Conservation (phyloP, 2,888 invertebrate species). For the Acanthosoma haemorrhoidale region DNA sequence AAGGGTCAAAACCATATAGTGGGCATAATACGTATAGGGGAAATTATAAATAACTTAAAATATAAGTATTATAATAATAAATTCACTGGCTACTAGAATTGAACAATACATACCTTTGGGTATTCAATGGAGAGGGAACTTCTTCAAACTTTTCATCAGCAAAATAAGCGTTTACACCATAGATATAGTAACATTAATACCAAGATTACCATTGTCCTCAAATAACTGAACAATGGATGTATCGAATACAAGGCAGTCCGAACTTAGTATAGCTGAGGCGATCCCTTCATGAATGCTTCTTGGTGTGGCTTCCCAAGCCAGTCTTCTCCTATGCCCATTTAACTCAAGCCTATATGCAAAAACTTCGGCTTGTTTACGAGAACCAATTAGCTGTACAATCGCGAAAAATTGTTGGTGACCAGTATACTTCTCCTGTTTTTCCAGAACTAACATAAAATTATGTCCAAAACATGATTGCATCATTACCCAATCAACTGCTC, state of each 20-base stretch:
- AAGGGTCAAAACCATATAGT: too few relatives aligned
- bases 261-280: conserved; percentile 92
- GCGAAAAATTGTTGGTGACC: conserved; percentile 96
- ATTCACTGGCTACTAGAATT: too few relatives aligned
- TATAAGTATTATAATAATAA: too few relatives aligned
- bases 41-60: too few relatives aligned
- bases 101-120: too few relatives aligned
- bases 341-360: conserved; percentile 97
- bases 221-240: conserved; percentile 96
- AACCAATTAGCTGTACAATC: conserved; percentile 97
- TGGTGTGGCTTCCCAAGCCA: conserved; percentile 99
- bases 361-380: conserved; percentile 96
- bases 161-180: conserved; percentile 49
- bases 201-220: conserved; percentile 97
- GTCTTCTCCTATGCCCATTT: conserved; percentile 86
- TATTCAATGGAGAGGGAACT: too few relatives aligned
- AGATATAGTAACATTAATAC: conserved; percentile 98
- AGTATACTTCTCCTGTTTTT: conserved; percentile 97
- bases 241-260: conserved; percentile 98
- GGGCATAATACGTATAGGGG: too few relatives aligned
- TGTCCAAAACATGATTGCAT: conserved; percentile 99
- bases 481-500: conserved; percentile 99
- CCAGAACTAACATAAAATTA: conserved; percentile 98
- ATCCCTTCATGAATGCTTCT: conserved; percentile 98
- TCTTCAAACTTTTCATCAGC: too few relatives aligned